These are phyloP conservation scores for Perccottus glenii DNA, from an alignment of 2,113 vertebrate species.

Conservation along the genomic window DNA sequence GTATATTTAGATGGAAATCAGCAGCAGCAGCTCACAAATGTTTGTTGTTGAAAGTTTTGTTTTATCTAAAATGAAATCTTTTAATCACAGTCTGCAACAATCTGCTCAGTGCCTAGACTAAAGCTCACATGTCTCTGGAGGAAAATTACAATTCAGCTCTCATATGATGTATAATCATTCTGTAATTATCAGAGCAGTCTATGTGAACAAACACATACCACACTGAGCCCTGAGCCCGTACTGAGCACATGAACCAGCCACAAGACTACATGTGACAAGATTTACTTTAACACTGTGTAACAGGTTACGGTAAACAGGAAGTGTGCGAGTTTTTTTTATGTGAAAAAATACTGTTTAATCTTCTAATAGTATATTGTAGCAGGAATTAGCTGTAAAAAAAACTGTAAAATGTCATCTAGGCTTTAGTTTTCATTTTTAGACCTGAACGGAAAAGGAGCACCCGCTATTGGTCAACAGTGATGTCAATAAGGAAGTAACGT, in stretches of 20 bases:
- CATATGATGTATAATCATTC: constrained; percentile 27
- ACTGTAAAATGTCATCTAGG: too few species aligned
- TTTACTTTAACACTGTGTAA: too few species aligned
- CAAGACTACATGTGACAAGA: not conserved
- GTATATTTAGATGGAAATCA: too few species aligned
- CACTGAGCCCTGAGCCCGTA: not conserved
- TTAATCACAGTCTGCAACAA: constrained; percentile 38
- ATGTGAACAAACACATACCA: constrained; percentile 9
- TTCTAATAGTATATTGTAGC: too few species aligned
- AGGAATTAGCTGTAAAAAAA: too few species aligned
- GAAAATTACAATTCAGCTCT: constrained; percentile 14
- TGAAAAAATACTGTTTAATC: too few species aligned
- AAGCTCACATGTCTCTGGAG: not conserved
- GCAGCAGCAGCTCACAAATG: not conserved
- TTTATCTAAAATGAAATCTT: constrained; percentile 62
- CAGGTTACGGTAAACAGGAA: too few species aligned
- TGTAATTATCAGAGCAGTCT: constrained; percentile 6
- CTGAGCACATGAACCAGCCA: not conserved
- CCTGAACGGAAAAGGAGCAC: too few species aligned
- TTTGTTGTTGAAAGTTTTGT: not conserved
- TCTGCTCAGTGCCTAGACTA: constrained; percentile 16
- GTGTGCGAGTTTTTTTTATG: too few species aligned
- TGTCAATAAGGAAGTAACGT: too few species aligned
- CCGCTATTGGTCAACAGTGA: too few species aligned
- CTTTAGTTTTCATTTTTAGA: too few species aligned